Conservation (phyloP, 2,888 invertebrate species). For the Hemithea aestivaria region DNA sequence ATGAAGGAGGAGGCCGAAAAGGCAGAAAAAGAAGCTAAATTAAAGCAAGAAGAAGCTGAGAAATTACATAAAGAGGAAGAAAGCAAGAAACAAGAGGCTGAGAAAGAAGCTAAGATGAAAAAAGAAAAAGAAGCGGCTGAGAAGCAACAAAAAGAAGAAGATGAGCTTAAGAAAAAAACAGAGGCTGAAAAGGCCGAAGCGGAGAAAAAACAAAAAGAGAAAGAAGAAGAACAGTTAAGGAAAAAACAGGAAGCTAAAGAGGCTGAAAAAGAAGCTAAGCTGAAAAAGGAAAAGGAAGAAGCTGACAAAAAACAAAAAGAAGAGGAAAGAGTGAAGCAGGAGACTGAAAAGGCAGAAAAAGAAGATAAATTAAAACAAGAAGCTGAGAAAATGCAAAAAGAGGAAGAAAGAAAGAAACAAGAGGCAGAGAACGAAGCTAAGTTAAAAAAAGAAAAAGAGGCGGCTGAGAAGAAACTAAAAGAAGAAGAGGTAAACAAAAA, state of each 20-base stretch:
- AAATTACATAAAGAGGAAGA: background rate
- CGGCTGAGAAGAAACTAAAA: constrained; percentile 1
- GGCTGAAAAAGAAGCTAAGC: constrained; percentile 20
- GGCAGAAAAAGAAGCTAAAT: constrained; percentile 12
- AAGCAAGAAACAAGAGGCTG: too few species aligned
- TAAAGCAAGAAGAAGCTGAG: constrained; percentile 11
- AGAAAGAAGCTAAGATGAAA: constrained; percentile 7
- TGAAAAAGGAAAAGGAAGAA: constrained; percentile 13
- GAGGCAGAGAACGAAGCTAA: constrained; percentile 5
- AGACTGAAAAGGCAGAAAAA: background rate
- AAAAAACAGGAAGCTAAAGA: constrained; percentile 5
- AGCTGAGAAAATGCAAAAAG: background rate
- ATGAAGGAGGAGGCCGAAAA: constrained; percentile 11
- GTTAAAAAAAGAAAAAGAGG: constrained; percentile 1
- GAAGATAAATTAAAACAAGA: constrained; percentile 16
- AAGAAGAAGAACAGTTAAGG: constrained; percentile 6
- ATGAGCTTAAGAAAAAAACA: constrained; percentile 12
- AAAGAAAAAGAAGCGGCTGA: background rate
- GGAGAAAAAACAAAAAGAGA: background rate
- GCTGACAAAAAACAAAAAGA: constrained; percentile 12
- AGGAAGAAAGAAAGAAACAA: constrained; percentile 3
- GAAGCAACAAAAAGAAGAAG: constrained; percentile 1
- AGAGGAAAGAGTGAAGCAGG: background rate
- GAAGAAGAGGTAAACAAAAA: constrained; percentile 5
- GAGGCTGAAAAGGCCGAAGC: background rate